Percentiles rank a stretch among this genome's conserved stretches.
Conservation (phyloP, 2,113 vertebrate genomes). For the Ondatra zibethicus region DNA sequence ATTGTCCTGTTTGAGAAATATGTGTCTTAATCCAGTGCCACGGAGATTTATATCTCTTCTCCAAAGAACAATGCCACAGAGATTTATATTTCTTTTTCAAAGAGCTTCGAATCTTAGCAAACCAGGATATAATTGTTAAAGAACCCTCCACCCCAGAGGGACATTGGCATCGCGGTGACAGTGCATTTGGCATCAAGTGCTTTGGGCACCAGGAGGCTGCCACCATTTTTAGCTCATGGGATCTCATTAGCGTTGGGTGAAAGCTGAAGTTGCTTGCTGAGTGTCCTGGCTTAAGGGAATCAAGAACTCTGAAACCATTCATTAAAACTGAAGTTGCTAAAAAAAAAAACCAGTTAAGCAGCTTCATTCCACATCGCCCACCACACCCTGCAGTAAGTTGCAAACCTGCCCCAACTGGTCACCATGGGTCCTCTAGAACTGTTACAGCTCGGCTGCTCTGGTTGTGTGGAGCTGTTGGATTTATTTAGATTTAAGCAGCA, state of each 20-base stretch:
- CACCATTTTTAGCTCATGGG: neutral
- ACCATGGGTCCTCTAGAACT: neutral
- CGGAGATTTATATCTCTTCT: neutral
- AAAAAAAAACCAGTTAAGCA: slow-evolving; percentile 25
- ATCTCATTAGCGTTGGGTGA: slow-evolving; percentile 20
- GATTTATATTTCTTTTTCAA: slow-evolving; percentile 19
- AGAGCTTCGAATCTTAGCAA: neutral
- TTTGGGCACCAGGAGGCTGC: neutral
- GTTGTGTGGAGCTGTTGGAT: neutral
- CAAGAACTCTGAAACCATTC: slow-evolving; percentile 2
- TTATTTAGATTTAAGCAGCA: slow-evolving; percentile 31
- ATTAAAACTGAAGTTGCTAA: neutral
- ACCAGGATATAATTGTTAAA: neutral
- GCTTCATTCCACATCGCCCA: neutral
- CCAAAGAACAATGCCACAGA: neutral
- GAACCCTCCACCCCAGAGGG: neutral
- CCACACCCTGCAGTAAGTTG: neutral
- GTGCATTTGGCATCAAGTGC: neutral
- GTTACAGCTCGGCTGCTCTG: neutral
- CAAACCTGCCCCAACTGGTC: neutral
- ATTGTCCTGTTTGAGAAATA: neutral
- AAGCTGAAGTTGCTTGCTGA: slow-evolving; percentile 20
- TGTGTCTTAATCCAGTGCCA: neutral
- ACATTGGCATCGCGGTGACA: neutral
- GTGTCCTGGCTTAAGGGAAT: neutral